Evolutionary conservation across 2,113 vertebrate species (phyloP).

Genomic region (Chlorodrepanis virens): DNA sequence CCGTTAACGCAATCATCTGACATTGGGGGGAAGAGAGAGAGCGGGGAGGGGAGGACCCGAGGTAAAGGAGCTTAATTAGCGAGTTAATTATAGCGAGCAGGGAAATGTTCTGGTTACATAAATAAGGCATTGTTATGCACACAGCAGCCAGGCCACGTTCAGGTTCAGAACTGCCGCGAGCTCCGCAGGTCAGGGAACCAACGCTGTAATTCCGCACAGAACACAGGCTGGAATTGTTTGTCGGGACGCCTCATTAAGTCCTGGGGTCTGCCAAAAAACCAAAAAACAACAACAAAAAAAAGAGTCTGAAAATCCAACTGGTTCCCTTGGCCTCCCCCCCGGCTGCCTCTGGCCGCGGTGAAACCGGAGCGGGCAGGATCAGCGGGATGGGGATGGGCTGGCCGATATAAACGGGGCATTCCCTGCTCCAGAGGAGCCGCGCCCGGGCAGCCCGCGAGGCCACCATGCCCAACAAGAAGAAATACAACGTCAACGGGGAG

Average conservation of each 20-base stretch:
- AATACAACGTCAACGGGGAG: slow-evolving; percentile 72
- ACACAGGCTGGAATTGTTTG: slow-evolving; percentile 29
- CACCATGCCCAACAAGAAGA: slow-evolving; percentile 76
- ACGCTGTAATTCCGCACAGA: neutral
- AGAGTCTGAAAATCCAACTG: neutral
- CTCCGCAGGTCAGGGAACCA: slow-evolving; percentile 37
- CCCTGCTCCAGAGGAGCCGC: neutral
- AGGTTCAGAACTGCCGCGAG: neutral
- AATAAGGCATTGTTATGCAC: slow-evolving; percentile 61
- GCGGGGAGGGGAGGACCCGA: neutral
- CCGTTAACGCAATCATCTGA: slow-evolving; percentile 60
- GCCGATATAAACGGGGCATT: slow-evolving; percentile 63
- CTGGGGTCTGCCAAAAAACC: neutral
- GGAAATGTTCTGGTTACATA: slow-evolving; percentile 63
- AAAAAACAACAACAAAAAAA: no score
- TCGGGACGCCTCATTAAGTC: slow-evolving; percentile 49
- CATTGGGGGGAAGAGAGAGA: neutral
- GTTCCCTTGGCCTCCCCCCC: neutral
- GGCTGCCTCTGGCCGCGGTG: neutral
- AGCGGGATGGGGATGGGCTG: slow-evolving; percentile 7
- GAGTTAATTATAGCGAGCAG: slow-evolving; percentile 72
- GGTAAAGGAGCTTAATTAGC: slow-evolving; percentile 75
- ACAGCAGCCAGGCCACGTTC: slow-evolving; percentile 34
- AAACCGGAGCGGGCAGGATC: slow-evolving; percentile 63
- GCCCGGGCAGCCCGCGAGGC: neutral